Percentiles rank a stretch among this genome's conserved stretches.
These are phyloP conservation scores for Cyanistes caeruleus DNA, from an alignment of 2,113 vertebrate species.

Conservation along the genomic window DNA sequence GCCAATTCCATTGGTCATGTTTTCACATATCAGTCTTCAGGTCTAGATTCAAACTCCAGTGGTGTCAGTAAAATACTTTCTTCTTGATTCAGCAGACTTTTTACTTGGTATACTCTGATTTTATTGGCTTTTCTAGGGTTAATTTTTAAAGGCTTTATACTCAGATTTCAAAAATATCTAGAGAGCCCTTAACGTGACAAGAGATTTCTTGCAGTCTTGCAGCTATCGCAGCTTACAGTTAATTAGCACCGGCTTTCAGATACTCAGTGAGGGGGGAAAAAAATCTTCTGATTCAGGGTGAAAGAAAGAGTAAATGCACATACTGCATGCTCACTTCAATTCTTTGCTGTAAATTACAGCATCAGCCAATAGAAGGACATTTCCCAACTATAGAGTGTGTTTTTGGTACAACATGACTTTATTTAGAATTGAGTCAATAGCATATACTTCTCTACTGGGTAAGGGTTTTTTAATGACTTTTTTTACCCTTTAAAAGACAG, in stretches of 20 bases:
- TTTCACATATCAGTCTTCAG: not conserved
- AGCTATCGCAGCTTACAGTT: not conserved
- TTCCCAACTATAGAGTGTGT: not conserved
- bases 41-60: not conserved
- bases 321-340: not conserved
- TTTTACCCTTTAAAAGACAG: not conserved
- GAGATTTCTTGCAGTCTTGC: not conserved
- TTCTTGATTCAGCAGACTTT: not conserved
- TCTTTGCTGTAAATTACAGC: not conserved
- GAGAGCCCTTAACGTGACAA: not conserved
- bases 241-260: not conserved
- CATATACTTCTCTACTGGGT: not conserved
- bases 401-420: not conserved
- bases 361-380: not conserved
- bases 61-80: not conserved
- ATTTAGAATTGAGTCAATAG: not conserved
- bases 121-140: not conserved
- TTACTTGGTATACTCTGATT: not conserved
- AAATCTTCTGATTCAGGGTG: not conserved
- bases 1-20: not conserved
- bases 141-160: not conserved
- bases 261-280: not conserved
- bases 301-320: not conserved
- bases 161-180: not conserved
- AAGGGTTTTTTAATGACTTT: not conserved